A percentile compares a stretch with the other conserved stretches of the same genome.
These are phyloP conservation scores for Hylaea fasciaria DNA, from an alignment of 2,888 invertebrate species.

Conservation along the genomic window DNA sequence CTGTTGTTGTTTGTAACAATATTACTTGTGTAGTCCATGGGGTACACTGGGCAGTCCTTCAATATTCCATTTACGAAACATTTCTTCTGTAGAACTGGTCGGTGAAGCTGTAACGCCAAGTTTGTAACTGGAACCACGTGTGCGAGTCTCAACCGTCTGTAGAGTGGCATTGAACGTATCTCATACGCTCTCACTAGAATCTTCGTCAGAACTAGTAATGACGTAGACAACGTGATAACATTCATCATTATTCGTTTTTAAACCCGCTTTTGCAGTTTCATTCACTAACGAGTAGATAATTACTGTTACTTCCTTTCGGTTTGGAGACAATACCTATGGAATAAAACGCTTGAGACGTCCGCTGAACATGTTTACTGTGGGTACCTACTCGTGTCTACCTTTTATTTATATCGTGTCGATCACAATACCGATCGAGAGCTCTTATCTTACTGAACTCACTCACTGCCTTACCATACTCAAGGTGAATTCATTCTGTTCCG, in stretches of 20 bases:
- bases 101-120: conserved; percentile 2
- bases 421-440: conserved; percentile 33
- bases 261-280: not conserved
- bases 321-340: not conserved
- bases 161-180: conserved; percentile 7
- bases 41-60: conserved; percentile 3
- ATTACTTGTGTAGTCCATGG: not conserved
- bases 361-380: not conserved
- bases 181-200: conserved; percentile 6
- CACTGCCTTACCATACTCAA: conserved; percentile 34
- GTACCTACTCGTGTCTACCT: not conserved
- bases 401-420: conserved; percentile 6
- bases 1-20: conserved; percentile 1
- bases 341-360: too few species aligned
- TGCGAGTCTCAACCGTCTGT: conserved; percentile 6
- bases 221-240: not conserved
- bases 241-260: conserved; percentile 10
- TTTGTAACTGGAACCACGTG: conserved; percentile 4
- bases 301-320: not conserved
- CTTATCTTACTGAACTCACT: conserved; percentile 44
- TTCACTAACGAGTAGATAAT: not conserved
- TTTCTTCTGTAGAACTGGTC: not conserved
- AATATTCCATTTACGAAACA: conserved; percentile 12
- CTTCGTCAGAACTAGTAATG: conserved; percentile 5
- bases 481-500: conserved; percentile 43